phyloP scores from a whole-genome alignment of 92 coral and sea anemone species.

The Chrysogorgia sp. region DNA sequence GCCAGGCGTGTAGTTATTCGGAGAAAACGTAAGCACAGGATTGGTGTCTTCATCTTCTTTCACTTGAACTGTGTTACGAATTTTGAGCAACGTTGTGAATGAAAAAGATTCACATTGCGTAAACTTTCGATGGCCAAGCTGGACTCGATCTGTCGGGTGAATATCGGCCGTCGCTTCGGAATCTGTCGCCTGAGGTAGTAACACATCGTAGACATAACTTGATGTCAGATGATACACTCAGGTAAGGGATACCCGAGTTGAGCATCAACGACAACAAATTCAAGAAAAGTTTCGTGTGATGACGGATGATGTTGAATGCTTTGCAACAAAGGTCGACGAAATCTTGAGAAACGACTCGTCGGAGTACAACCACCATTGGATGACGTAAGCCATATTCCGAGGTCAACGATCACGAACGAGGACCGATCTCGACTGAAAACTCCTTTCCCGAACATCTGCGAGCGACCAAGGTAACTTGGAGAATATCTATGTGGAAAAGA shows the following conservation, averaged over 20 bases:
- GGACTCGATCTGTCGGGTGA: conserved; percentile 87
- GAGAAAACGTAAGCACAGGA: conserved; percentile 85
- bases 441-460: conserved; percentile 99
- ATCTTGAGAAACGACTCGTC: conserved; percentile 93
- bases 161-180: conserved; percentile 90
- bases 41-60: conserved; percentile 63
- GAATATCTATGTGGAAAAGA: conserved; percentile 94
- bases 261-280: conserved; percentile 89
- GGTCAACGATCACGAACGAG: conserved; percentile 94
- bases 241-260: conserved; percentile 88
- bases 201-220: conserved; percentile 91
- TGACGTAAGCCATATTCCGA: conserved; percentile 97
- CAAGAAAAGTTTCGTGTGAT: conserved; percentile 85
- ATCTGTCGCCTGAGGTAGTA: conserved; percentile 84
- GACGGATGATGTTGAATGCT: conserved; percentile 93
- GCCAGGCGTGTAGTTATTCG: conserved; percentile 65
- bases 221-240: conserved; percentile 75
- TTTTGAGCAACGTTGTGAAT: conserved; percentile 98
- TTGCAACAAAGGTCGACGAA: conserved; percentile 94
- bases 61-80: conserved; percentile 79
- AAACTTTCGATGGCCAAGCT: conserved; percentile 94
- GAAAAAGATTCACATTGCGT: conserved; percentile 98
- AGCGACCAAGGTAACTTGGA: conserved; percentile 97
- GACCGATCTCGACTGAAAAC: conserved; percentile 97
- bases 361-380: conserved; percentile 98